phyloP scores from a whole-genome alignment of 2,113 vertebrate genomes.

The Euleptes europaea region DNA sequence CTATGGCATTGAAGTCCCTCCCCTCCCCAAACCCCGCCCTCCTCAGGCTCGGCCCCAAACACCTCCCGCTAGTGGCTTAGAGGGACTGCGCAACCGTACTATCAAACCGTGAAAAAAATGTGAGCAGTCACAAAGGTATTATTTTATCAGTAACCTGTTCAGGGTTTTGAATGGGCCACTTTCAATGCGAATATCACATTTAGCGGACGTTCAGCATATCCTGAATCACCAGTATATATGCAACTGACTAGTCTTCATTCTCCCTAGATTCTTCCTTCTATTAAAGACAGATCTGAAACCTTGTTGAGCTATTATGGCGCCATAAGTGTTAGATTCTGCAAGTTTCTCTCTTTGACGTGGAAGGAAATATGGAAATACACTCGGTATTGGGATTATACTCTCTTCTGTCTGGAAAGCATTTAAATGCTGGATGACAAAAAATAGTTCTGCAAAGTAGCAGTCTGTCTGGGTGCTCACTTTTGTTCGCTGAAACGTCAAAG shows the following conservation, averaged over 20 bases:
- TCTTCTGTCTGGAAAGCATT: conserved; percentile 10
- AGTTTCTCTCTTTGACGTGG: conserved; percentile 21
- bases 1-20: too few species aligned
- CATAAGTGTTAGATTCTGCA: not conserved
- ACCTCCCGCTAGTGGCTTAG: too few species aligned
- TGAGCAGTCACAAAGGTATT: not conserved
- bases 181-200: not conserved
- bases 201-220: not conserved
- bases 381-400: not conserved
- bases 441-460: not conserved
- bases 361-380: not conserved
- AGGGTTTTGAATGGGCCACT: not conserved
- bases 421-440: conserved; percentile 14
- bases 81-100: too few species aligned
- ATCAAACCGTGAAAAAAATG: not conserved
- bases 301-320: not conserved
- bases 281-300: not conserved
- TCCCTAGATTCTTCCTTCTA: not conserved
- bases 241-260: not conserved
- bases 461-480: conserved; percentile 21
- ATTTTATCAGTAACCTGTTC: not conserved
- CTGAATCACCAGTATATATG: not conserved
- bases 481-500: conserved; percentile 21
- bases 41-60: too few species aligned
- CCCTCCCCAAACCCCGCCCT: too few species aligned